Conservation (phyloP, 2,113 vertebrate genomes). For the Sylvilagus bachmani region DNA sequence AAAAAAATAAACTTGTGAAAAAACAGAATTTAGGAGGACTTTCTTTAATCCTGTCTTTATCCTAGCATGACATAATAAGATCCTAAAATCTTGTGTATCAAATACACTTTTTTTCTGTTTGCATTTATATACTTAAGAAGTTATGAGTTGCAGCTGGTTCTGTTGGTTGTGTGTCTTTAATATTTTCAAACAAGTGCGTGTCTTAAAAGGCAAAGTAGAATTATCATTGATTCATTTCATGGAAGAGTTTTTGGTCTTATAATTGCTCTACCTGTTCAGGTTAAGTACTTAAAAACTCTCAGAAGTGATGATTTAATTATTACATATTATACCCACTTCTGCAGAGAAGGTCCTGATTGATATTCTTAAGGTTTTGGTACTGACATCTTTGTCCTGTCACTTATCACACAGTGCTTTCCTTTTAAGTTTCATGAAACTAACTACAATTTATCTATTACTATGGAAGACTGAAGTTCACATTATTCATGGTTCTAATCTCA, state of each 20-base stretch:
- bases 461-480: conserved; percentile 17
- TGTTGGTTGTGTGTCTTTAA: neutral
- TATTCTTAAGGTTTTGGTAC: conserved; percentile 57
- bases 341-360: conserved; percentile 42
- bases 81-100: neutral
- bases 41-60: conserved; percentile 13
- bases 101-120: neutral
- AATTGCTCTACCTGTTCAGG: conserved; percentile 40
- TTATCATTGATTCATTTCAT: conserved; percentile 68
- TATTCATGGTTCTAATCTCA: conserved; percentile 36
- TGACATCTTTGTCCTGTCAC: conserved; percentile 45
- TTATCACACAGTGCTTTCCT: conserved; percentile 26
- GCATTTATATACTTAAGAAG: neutral
- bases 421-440: conserved; percentile 34
- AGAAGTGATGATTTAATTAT: conserved; percentile 13
- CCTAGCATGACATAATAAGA: neutral
- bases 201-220: neutral
- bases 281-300: conserved; percentile 61
- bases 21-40: conserved; percentile 21
- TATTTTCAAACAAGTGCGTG: neutral
- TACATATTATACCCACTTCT: conserved; percentile 48
- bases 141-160: neutral
- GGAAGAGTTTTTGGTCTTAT: neutral
- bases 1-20: conserved; percentile 17
- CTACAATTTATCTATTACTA: conserved; percentile 50